Evolutionary conservation across 2,888 invertebrate genomes (phyloP), one percentile per base, ranked within the genome.

Genomic region (Melinaea menophilus): DNA sequence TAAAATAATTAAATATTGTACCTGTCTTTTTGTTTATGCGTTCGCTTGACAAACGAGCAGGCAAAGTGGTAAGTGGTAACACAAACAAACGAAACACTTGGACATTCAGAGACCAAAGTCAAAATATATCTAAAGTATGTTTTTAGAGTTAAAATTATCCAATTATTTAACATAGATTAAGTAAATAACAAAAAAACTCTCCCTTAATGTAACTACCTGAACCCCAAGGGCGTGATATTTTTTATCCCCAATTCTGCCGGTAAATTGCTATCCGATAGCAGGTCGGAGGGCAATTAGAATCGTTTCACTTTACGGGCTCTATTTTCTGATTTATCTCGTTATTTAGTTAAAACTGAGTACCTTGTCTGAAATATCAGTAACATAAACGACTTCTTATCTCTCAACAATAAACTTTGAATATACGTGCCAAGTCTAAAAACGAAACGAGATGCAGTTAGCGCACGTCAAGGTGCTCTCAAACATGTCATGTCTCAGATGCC

Each of bases 241-340:
- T 85, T 81, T 81, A 79, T 72, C 71, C 77, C 76, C 81, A 78
- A 79, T 78, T 78, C 74, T 75, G 75, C 75, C 79, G 79, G 81
- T 81, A 85, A 85, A 86, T 85, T 85, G 87, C 82, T 79, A 87
- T 81, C 80, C 80, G 87, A 86, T 86, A 86, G 81, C 79, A 80
- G 82, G 82, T 81, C 71, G 73, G 60, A 57, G 58, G 65, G 68
- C 69, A 68, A 73, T 71, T 69, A 69, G 64, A 69, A 63, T 48
- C 60, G 59, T 46, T 31, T 51, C 31, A 51, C 51, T 51, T 51
- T 31, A 51, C 9, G 22, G 7, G 5, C 9, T 31, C 7, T 51
- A 31, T 51, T 51, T 51, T 31, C 51, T 9, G 31, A 51, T 51
- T 31, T 31, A 31, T 31, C 51, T 31, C 31, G 51, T 31, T 9